phyloP scores from a whole-genome alignment of 2,888 invertebrate species.

The Campopleginae sp. region DNA sequence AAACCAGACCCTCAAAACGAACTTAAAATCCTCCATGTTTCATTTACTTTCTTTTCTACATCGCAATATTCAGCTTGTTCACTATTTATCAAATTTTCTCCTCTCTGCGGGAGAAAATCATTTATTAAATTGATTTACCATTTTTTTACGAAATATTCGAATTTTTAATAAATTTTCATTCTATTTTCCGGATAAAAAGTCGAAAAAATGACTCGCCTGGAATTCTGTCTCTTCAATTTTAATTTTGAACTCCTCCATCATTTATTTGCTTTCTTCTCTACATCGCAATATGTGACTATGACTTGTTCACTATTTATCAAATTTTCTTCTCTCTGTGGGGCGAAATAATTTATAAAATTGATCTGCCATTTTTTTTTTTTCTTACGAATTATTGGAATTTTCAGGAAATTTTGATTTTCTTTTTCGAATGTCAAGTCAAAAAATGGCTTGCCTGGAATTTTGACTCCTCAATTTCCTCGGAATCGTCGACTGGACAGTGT shows the following conservation, averaged over 20 bases:
- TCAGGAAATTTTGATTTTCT: neutral
- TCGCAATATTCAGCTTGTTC: neutral
- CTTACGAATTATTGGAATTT: neutral
- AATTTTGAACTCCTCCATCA: neutral
- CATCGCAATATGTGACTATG: too few relatives aligned
- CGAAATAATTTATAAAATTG: neutral
- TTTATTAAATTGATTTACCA: neutral
- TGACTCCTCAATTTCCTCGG: neutral
- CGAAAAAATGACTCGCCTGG: neutral
- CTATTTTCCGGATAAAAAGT: neutral
- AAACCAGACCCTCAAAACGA: constrained; percentile 34
- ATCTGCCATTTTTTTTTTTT: neutral
- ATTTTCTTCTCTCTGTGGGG: neutral
- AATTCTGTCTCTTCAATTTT: neutral
- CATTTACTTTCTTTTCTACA: neutral
- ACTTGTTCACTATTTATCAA: too few relatives aligned
- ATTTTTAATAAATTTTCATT: neutral
- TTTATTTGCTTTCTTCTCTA: neutral
- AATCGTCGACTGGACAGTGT: neutral
- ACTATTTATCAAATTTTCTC: too few relatives aligned
- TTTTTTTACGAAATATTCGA: neutral
- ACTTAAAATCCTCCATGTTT: neutral
- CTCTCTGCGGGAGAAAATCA: neutral
- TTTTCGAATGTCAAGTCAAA: neutral
- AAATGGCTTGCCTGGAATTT: neutral